Evolutionary conservation across 2,888 invertebrate species (phyloP).

Genomic region (Dendrolimus pini): DNA sequence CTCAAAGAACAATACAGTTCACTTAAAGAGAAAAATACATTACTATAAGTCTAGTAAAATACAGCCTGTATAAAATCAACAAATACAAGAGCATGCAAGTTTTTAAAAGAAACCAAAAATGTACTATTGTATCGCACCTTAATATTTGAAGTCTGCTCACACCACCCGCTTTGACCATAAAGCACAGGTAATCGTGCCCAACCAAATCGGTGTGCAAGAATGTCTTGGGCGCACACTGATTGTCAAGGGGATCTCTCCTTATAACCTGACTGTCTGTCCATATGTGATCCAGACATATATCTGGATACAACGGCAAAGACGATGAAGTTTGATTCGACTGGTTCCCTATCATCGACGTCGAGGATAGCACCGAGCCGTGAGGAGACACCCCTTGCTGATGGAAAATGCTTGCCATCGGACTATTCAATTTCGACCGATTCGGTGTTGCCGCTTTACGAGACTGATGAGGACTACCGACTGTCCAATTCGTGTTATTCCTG

Average conservation of each 20-base stretch:
- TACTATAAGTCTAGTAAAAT: too few relatives aligned
- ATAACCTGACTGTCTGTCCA: conserved; percentile 86
- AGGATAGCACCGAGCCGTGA: conserved; percentile 62
- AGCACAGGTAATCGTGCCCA: conserved; percentile 90
- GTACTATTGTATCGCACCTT: conserved; percentile 27
- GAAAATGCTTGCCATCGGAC: conserved; percentile 65
- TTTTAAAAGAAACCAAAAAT: too few relatives aligned
- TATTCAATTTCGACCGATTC: conserved; percentile 50
- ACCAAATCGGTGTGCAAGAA: conserved; percentile 92
- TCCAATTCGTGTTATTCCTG: conserved; percentile 52
- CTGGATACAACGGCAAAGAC: conserved; percentile 86
- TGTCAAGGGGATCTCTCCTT: conserved; percentile 51
- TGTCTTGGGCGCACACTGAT: conserved; percentile 73
- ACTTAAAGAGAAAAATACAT: too few relatives aligned
- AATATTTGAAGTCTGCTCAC: conserved; percentile 79
- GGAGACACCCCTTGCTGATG: conserved; percentile 67
- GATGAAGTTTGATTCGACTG: conserved; percentile 66
- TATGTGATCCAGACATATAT: conserved; percentile 91
- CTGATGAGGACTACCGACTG: conserved; percentile 58
- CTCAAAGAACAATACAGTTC: too few relatives aligned
- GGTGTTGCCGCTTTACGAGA: conserved; percentile 43
- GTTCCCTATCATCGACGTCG: conserved; percentile 61
- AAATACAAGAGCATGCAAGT: too few relatives aligned
- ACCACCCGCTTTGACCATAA: conserved; percentile 70
- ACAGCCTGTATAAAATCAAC: too few relatives aligned